These are phyloP conservation scores for Megalops cyprinoides DNA, from an alignment of 2,797 vertebrate species.

Conservation along the genomic window DNA sequence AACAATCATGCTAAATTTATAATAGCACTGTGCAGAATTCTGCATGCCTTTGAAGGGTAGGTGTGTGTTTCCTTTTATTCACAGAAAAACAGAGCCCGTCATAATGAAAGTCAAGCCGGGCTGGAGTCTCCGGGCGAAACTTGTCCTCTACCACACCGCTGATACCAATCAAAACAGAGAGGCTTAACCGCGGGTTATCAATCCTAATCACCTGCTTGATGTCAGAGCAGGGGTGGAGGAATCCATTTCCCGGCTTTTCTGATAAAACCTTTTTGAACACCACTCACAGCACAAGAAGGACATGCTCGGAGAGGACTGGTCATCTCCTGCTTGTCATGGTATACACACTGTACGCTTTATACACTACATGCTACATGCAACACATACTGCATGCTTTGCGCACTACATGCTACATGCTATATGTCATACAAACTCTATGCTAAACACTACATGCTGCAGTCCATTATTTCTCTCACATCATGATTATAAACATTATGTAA, in stretches of 20 bases:
- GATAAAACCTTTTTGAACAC: background rate
- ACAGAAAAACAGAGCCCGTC: background rate
- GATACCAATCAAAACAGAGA: constrained; percentile 5
- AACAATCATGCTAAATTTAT: background rate
- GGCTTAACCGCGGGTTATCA: constrained; percentile 22
- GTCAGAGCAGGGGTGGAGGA: background rate
- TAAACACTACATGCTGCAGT: too few species aligned
- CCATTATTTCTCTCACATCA: background rate
- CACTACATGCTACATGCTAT: background rate
- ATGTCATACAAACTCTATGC: too few species aligned
- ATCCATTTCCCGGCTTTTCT: background rate
- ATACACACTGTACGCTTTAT: too few species aligned
- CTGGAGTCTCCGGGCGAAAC: background rate
- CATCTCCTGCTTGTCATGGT: background rate
- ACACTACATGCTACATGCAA: background rate
- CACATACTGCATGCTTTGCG: too few species aligned
- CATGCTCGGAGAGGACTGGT: background rate
- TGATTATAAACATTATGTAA: too few species aligned
- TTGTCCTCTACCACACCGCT: background rate
- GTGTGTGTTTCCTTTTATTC: background rate
- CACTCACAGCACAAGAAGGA: background rate
- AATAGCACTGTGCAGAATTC: background rate
- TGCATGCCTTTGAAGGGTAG: background rate
- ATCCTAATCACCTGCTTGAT: background rate
- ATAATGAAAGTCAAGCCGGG: background rate